phyloP scores from a whole-genome alignment of 2,888 invertebrate genomes.

The Neoaliturus tenellus region DNA sequence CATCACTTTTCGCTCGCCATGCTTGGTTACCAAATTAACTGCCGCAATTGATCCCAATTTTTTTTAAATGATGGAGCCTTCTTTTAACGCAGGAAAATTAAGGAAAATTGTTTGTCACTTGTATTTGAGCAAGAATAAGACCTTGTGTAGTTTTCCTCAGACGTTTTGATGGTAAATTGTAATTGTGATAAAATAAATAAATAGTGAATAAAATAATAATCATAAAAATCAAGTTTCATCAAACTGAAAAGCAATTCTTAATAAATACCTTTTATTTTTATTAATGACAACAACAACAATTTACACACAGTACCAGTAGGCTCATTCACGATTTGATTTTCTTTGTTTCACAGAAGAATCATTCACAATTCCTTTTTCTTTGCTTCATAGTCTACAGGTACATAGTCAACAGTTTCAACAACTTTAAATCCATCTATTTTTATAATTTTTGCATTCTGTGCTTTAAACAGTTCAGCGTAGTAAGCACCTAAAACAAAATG shows the following conservation, averaged over 20 bases:
- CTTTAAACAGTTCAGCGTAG: constrained; percentile 17
- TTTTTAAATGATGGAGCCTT: too few relatives aligned
- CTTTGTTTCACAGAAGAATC: constrained; percentile 15
- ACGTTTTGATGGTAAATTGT: too few relatives aligned
- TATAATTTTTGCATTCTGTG: constrained; percentile 40
- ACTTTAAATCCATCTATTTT: constrained; percentile 23
- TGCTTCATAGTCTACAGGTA: constrained; percentile 2
- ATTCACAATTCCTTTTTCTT: background rate
- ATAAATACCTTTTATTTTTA: background rate
- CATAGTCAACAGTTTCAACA: constrained; percentile 31
- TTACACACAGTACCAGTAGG: background rate
- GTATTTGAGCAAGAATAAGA: too few relatives aligned
- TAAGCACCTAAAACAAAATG: constrained; percentile 34
- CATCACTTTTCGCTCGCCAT: too few relatives aligned
- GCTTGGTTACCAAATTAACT: too few relatives aligned
- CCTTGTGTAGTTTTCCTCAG: too few relatives aligned
- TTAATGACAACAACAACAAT: background rate
- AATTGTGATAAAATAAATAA: too few relatives aligned
- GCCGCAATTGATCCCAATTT: too few relatives aligned
- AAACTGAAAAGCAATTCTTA: background rate
- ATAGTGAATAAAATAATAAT: too few relatives aligned
- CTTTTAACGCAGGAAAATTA: too few relatives aligned
- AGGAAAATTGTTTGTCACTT: too few relatives aligned
- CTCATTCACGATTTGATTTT: background rate
- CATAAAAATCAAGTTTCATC: too few relatives aligned